Evolutionary conservation across 2,113 vertebrate genomes (phyloP).

Genomic region (Pangasianodon gigas): DNA sequence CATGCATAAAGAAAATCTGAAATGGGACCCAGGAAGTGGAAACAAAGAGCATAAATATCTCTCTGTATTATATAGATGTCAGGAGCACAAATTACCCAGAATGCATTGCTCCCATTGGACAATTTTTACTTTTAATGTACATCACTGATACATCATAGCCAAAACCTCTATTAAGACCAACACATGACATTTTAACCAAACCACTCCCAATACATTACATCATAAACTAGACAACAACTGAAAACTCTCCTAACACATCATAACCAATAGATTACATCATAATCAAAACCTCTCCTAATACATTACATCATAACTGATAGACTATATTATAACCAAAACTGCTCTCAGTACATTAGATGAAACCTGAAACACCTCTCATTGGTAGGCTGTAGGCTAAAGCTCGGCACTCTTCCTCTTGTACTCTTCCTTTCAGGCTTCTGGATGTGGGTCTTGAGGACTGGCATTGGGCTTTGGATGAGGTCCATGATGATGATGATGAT

Average conservation of each 20-base stretch:
- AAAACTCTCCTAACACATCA: too few relatives aligned
- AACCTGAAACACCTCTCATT: not conserved
- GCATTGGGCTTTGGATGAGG: slow-evolving; percentile 94
- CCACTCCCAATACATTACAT: not conserved
- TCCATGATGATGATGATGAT: slow-evolving; percentile 80
- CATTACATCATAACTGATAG: not conserved
- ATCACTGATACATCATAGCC: not conserved
- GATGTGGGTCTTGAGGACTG: slow-evolving; percentile 91
- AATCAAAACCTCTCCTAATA: not conserved
- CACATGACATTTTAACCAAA: not conserved
- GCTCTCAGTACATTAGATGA: too few relatives aligned
- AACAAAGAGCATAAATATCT: too few relatives aligned
- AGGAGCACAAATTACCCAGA: too few relatives aligned
- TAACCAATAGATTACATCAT: not conserved
- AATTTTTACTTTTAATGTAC: not conserved
- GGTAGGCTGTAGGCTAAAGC: slow-evolving; percentile 28
- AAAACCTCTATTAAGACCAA: too few relatives aligned
- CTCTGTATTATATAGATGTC: too few relatives aligned
- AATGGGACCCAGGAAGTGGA: too few relatives aligned
- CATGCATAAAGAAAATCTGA: too few relatives aligned
- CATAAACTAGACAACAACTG: not conserved
- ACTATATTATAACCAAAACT: too few relatives aligned
- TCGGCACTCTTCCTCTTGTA: slow-evolving; percentile 73
- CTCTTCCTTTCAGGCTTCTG: slow-evolving; percentile 83
- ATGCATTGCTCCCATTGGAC: too few relatives aligned